A percentile compares a stretch with the other conserved stretches of the same genome.
Conservation (phyloP, 2,113 vertebrate genomes). For the Myotis davidii region DNA sequence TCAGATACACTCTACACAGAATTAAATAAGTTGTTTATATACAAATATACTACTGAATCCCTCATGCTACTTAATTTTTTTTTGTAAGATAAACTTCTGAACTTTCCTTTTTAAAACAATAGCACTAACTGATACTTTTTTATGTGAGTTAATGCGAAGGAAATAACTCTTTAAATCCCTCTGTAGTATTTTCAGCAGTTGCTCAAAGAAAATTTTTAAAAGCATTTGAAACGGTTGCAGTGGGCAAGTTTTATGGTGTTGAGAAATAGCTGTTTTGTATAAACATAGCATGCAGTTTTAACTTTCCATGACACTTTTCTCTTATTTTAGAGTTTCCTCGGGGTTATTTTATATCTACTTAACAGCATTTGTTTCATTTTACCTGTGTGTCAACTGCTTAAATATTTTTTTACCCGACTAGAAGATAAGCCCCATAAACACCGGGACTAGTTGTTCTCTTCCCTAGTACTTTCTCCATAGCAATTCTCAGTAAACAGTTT, state of each 20-base stretch:
- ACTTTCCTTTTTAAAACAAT: slow-evolving; percentile 48
- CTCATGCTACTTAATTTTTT: neutral
- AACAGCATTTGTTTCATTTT: slow-evolving; percentile 42
- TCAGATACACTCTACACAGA: slow-evolving; percentile 4
- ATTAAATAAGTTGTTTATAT: slow-evolving; percentile 26
- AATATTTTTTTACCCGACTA: neutral
- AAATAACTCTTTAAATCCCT: slow-evolving; percentile 28
- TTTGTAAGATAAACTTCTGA: slow-evolving; percentile 58
- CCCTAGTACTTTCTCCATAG: slow-evolving; percentile 25
- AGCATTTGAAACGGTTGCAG: slow-evolving; percentile 46
- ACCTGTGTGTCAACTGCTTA: slow-evolving; percentile 8
- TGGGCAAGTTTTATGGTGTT: slow-evolving; percentile 26
- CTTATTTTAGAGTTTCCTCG: neutral
- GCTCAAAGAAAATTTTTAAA: slow-evolving; percentile 17
- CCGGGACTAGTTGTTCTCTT: neutral
- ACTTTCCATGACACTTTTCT: slow-evolving; percentile 41
- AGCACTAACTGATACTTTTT: slow-evolving; percentile 19
- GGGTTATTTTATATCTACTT: slow-evolving; percentile 6
- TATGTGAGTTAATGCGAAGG: neutral
- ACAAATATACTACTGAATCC: neutral
- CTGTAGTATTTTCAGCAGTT: neutral
- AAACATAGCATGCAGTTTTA: neutral
- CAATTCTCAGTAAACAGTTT: slow-evolving; percentile 46
- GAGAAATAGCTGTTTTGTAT: slow-evolving; percentile 11
- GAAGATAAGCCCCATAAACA: neutral